Conservation (phyloP, 2,888 invertebrate genomes). For the Temnothorax unifasciatus region DNA sequence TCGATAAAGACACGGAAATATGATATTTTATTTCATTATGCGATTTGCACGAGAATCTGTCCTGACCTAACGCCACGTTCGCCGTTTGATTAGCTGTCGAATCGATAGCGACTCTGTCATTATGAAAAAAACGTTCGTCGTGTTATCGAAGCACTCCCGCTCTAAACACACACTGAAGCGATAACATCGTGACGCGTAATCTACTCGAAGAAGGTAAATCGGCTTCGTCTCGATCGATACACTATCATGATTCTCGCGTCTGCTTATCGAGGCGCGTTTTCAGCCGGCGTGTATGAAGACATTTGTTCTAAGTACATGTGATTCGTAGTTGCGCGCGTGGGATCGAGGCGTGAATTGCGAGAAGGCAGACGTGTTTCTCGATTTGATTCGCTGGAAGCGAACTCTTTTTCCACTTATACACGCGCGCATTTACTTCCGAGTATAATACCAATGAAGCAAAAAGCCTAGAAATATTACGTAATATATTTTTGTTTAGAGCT, state of each 20-base stretch:
- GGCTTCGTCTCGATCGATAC: constrained; percentile 21
- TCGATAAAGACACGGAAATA: not conserved
- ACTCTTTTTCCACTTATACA: constrained; percentile 45
- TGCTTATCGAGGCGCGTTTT: constrained; percentile 11
- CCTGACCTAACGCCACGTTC: not conserved
- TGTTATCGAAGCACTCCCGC: not conserved
- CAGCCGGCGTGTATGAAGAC: constrained; percentile 14
- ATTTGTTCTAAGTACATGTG: constrained; percentile 31
- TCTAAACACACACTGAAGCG: constrained; percentile 8
- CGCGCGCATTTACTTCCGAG: not conserved
- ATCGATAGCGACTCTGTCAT: not conserved
- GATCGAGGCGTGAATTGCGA: constrained; percentile 58
- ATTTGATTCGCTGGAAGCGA: constrained; percentile 48
- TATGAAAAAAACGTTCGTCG: not conserved
- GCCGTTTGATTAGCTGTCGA: constrained; percentile 8
- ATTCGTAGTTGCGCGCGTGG: constrained; percentile 1
- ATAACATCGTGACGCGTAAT: constrained; percentile 29
- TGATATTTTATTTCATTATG: not conserved
- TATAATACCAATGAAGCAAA: not conserved
- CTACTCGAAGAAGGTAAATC: constrained; percentile 30
- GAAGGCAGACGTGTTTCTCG: constrained; percentile 57
- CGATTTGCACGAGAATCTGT: not conserved
- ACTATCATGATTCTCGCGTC: not conserved
- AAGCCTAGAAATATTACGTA: not conserved
- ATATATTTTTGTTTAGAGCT: not conserved